Conservation (phyloP, 2,888 invertebrate species). For the Acanthococcus lagerstroemiae region DNA sequence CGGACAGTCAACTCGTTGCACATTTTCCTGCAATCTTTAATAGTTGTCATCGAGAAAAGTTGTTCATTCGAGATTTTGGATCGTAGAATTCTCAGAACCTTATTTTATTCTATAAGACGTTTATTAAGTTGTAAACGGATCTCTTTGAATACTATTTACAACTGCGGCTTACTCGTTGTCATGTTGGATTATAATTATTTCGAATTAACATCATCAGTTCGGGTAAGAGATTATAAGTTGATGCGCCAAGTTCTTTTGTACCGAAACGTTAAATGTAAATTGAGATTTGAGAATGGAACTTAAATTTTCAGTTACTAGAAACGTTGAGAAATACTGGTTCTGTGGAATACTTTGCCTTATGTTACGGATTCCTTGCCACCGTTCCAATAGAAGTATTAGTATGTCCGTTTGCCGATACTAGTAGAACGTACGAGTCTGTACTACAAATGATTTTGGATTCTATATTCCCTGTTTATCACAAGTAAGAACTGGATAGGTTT, state of each 20-base stretch:
- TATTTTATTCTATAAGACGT: neutral
- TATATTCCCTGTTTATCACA: neutral
- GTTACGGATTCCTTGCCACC: neutral
- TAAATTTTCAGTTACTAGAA: conserved; percentile 1
- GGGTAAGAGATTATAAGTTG: neutral
- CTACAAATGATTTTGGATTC: neutral
- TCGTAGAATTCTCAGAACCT: neutral
- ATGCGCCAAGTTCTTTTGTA: neutral
- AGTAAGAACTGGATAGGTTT: neutral
- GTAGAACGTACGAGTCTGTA: neutral
- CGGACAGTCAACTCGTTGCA: neutral
- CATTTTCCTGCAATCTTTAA: conserved; percentile 3
- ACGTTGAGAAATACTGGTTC: neutral
- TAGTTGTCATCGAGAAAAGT: conserved; percentile 9
- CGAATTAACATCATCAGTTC: neutral
- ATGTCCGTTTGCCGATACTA: neutral
- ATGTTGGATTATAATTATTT: conserved; percentile 9
- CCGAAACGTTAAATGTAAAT: neutral
- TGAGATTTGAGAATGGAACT: too few relatives aligned
- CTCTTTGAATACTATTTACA: conserved; percentile 4
- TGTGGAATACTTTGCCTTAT: neutral
- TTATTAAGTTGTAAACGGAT: neutral
- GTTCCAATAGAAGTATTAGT: neutral
- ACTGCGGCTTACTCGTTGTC: conserved; percentile 11
- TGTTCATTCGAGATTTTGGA: neutral